These are phyloP conservation scores for Pemphredon lugubris DNA, from an alignment of 2,888 invertebrate genomes.

Conservation along the genomic window DNA sequence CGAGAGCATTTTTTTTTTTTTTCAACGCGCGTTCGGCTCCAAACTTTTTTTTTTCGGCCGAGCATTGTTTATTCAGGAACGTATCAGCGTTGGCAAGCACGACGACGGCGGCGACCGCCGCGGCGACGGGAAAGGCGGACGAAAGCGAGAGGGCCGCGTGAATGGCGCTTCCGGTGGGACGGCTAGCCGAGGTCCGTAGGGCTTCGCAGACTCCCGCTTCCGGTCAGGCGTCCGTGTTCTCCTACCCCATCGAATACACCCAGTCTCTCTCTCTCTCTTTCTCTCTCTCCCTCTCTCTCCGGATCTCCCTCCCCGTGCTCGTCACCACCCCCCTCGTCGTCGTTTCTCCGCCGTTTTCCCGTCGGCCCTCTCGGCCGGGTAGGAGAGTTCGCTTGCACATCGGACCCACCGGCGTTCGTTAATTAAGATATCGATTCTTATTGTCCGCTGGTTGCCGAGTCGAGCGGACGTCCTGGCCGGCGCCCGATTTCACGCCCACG, in stretches of 20 bases:
- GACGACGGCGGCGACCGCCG: conserved; percentile 56
- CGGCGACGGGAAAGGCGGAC: conserved; percentile 69
- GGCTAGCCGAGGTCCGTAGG: conserved; percentile 77
- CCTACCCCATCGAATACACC: conserved; percentile 71
- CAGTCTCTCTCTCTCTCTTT: conserved; percentile 48
- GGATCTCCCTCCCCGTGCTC: conserved; percentile 39
- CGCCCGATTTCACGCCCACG: conserved; percentile 65
- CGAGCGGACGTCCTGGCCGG: conserved; percentile 71
- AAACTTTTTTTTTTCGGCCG: conserved; percentile 63
- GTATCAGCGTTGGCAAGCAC: conserved; percentile 79
- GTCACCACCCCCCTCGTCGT: conserved; percentile 28
- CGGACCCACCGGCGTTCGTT: conserved; percentile 74
- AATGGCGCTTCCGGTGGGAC: conserved; percentile 81
- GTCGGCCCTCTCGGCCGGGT: conserved; percentile 48
- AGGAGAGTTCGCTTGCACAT: conserved; percentile 59
- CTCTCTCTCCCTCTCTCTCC: conserved; percentile 39
- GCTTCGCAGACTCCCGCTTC: conserved; percentile 80
- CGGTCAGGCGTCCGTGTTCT: conserved; percentile 80
- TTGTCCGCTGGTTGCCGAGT: conserved; percentile 72
- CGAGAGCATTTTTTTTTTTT: conserved; percentile 63
- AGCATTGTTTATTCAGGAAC: conserved; percentile 79
- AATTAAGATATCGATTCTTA: conserved; percentile 81
- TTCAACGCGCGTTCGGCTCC: conserved; percentile 27
- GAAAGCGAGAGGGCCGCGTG: conserved; percentile 77
- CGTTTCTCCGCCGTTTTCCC: conserved; percentile 45